These are phyloP conservation scores for Saxidomus purpurata DNA, from an alignment of 1,140 invertebrate genomes.

Conservation along the genomic window DNA sequence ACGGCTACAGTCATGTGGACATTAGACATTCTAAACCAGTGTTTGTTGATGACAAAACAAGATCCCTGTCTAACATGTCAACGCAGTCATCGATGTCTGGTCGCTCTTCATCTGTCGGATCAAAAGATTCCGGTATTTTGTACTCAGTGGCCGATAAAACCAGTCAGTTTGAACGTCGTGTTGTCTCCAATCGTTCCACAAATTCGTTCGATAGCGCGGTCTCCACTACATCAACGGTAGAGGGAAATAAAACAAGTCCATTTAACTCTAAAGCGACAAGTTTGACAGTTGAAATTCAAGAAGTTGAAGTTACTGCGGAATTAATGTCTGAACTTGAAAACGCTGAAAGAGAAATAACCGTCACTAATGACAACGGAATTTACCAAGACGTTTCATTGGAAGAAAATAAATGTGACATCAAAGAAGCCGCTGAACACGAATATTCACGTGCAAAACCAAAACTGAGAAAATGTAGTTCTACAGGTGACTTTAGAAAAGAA, in stretches of 20 bases:
- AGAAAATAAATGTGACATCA: background rate
- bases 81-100: slow-evolving; percentile 52
- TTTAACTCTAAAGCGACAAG: background rate
- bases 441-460: background rate
- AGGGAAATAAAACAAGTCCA: background rate
- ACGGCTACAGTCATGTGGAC: slow-evolving; percentile 65
- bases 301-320: slow-evolving; percentile 24
- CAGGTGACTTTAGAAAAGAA: slow-evolving; percentile 35
- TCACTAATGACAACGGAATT: background rate
- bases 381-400: slow-evolving; percentile 36
- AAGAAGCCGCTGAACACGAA: slow-evolving; percentile 7
- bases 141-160: slow-evolving; percentile 31
- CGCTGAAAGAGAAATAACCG: background rate
- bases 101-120: slow-evolving; percentile 63
- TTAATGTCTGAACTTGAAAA: background rate
- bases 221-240: slow-evolving; percentile 67
- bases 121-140: slow-evolving; percentile 69
- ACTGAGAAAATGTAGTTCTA: slow-evolving; percentile 63
- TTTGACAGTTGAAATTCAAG: slow-evolving; percentile 48
- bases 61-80: slow-evolving; percentile 51
- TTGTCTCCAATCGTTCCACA: slow-evolving; percentile 49
- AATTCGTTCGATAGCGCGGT: slow-evolving; percentile 76
- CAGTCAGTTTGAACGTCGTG: background rate
- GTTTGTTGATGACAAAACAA: slow-evolving; percentile 21
- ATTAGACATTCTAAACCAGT: slow-evolving; percentile 26